Evolutionary conservation across 37 sponge, comb jelly and placozoan species (phyloP).

Genomic region (Ianthella basta): DNA sequence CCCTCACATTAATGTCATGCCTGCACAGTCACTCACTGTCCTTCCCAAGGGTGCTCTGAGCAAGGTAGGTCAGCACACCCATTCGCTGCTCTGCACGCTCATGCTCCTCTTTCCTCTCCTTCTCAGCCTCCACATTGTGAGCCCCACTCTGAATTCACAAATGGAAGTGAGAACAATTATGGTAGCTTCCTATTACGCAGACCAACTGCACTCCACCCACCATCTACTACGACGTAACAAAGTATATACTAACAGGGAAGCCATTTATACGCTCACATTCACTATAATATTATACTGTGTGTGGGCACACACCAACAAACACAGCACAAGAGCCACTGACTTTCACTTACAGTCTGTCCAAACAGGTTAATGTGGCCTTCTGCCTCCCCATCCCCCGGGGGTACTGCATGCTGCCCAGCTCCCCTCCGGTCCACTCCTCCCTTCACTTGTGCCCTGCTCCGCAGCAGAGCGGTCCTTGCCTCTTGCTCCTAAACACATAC

Average conservation of each 20-base stretch:
- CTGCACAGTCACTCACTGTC: slow-evolving; percentile 52
- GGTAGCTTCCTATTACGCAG: too few relatives aligned
- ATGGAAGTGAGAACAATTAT: neutral
- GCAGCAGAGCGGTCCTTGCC: slow-evolving; percentile 62
- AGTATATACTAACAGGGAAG: too few relatives aligned
- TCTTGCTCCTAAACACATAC: slow-evolving; percentile 76
- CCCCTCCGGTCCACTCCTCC: too few relatives aligned
- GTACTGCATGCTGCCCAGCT: too few relatives aligned
- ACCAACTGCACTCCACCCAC: too few relatives aligned
- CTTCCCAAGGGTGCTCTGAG: slow-evolving; percentile 60
- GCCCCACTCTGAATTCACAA: neutral
- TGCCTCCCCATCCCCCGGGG: too few relatives aligned
- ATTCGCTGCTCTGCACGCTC: slow-evolving; percentile 78
- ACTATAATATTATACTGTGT: too few relatives aligned
- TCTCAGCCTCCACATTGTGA: slow-evolving; percentile 67
- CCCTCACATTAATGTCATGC: neutral
- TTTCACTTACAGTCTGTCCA: too few relatives aligned
- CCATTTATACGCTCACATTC: too few relatives aligned
- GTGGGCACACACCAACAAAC: neutral
- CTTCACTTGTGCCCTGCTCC: slow-evolving; percentile 52
- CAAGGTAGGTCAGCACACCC: slow-evolving; percentile 87
- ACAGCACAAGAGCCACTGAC: neutral
- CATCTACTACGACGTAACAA: too few relatives aligned
- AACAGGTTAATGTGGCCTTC: too few relatives aligned
- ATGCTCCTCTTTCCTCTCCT: slow-evolving; percentile 80